phyloP scores from a whole-genome alignment of 1,140 invertebrate species.

The Tetramorium simillimum region DNA sequence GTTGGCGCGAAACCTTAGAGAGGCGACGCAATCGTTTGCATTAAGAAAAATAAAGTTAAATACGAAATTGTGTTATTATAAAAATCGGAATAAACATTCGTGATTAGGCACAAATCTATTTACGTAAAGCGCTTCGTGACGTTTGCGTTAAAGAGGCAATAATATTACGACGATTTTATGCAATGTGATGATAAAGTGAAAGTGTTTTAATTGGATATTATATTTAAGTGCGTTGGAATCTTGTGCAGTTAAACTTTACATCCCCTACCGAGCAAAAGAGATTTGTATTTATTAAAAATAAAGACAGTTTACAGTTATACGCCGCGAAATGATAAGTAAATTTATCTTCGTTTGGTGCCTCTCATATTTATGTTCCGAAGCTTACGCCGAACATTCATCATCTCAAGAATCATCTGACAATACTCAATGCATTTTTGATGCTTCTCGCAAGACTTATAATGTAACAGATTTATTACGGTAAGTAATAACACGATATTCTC shows the following conservation, averaged over 20 bases:
- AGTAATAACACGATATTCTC: slow-evolving; percentile 58
- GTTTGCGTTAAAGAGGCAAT: not conserved
- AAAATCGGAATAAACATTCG: not conserved
- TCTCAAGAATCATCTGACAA: slow-evolving; percentile 20
- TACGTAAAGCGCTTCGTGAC: not conserved
- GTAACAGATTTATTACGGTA: slow-evolving; percentile 78
- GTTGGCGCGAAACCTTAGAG: slow-evolving; percentile 65
- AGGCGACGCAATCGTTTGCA: slow-evolving; percentile 57
- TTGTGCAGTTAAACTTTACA: not conserved
- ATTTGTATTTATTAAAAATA: slow-evolving; percentile 10
- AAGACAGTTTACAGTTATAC: not conserved
- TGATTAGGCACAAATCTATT: not conserved
- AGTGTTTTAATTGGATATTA: slow-evolving; percentile 22
- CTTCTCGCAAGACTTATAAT: slow-evolving; percentile 72
- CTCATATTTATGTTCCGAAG: not conserved
- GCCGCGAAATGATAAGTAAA: slow-evolving; percentile 10
- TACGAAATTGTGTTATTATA: not conserved
- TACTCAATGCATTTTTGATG: slow-evolving; percentile 64
- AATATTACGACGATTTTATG: not conserved
- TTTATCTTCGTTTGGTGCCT: slow-evolving; percentile 52
- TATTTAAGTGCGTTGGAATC: not conserved
- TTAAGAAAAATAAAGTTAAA: not conserved
- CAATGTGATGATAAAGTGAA: not conserved
- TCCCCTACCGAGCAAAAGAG: not conserved
- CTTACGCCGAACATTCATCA: not conserved